Evolutionary conservation across 2,113 vertebrate genomes (phyloP), one percentile per base, ranked within the genome.

Genomic region (Hystrix cristata): DNA sequence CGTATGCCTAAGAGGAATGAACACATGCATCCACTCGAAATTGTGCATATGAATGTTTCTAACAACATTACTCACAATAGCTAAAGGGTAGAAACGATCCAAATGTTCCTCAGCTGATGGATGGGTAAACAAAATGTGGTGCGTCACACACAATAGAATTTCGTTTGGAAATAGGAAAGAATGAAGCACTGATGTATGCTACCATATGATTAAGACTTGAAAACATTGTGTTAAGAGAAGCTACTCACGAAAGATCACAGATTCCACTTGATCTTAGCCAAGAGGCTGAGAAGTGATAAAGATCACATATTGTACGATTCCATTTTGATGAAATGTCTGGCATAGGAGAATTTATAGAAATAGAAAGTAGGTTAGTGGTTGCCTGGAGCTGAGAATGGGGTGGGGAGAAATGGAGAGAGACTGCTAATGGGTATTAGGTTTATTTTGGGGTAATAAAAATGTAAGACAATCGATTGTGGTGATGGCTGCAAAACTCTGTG

Each of bases 371-470:
- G 74, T 95, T 87, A 91, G 74, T 78, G 53, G 74, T 53, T 87
- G 81, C 80, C 53, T 80, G 25, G 51, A 51, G 64, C 90, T 90
- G 59, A 27, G 57, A 83, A 16, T 34, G 7, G 38, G 65, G 38
- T 69, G 21, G 72, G 48, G 57, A 62, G 48, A 74, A 59, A 69
- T 83, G 76, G 67, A 78, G 48, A 84, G 89, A 19, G 74, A 92
- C 46, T 65, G 65, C n/a, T 92, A 92, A 87, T 93, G 81, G 86
- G n/a, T 46, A 87, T 34, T 60, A 29, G 34, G 74, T 69, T 90
- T 95, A 81, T 93, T 93, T 92, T 81, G 82, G 86, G 64, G 74
- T 59, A 91, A 93, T 71, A 74, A 86, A 76, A 95, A 82, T 87
- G 67, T 86, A 87, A 85, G 62, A 53, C 87, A 91, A 90, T 67